Conservation (phyloP, 2,888 invertebrate species). For the Boloria euphrosyne region DNA sequence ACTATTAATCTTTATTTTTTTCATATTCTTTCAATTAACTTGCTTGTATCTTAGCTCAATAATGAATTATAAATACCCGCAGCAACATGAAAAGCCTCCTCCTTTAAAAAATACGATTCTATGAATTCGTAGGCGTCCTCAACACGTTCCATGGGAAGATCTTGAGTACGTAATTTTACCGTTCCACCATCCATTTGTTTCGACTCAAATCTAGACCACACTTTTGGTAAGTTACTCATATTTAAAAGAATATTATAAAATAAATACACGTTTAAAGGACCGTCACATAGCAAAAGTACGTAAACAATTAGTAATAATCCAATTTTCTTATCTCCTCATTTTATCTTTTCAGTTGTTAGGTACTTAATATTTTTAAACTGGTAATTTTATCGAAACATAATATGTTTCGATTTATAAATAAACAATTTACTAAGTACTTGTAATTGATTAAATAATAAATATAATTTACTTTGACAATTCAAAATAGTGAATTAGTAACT, state of each 20-base stretch:
- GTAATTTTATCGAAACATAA: background rate
- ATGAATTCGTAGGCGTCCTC: constrained; percentile 35
- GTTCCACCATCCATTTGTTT: constrained; percentile 36
- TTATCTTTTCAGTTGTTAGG: background rate
- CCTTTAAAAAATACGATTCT: constrained; percentile 30
- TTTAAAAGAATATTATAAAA: background rate
- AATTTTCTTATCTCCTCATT: background rate
- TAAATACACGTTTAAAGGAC: background rate
- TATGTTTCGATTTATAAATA: no score
- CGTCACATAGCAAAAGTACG: background rate
- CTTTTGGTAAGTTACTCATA: constrained; percentile 7
- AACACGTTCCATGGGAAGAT: constrained; percentile 25
- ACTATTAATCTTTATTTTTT: no score
- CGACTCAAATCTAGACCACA: constrained; percentile 39
- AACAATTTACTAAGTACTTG: background rate
- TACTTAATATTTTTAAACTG: no score
- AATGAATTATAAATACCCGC: constrained; percentile 31
- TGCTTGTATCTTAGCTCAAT: no score
- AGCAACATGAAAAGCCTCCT: constrained; percentile 39
- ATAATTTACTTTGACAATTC: no score
- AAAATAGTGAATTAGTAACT: no score
- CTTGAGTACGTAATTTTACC: constrained; percentile 41
- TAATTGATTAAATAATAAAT: no score
- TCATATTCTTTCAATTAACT: no score
- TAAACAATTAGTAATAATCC: background rate